Evolutionary conservation across 1,140 invertebrate genomes (phyloP).

Genomic region (Coelopa frigida): DNA sequence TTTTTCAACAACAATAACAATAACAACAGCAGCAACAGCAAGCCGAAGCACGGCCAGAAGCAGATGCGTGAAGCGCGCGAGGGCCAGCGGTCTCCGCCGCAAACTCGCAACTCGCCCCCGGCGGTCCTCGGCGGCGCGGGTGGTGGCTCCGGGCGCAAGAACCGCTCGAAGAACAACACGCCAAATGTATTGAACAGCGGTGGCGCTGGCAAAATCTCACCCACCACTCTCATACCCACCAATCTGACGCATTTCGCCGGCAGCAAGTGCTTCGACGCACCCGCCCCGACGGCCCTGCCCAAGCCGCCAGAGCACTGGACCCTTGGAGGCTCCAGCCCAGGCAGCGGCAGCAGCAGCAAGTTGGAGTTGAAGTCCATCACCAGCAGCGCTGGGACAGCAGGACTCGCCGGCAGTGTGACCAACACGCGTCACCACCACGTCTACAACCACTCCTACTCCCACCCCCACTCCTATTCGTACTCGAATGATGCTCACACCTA

Average conservation of each 20-base stretch:
- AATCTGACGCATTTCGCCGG: constrained; percentile 51
- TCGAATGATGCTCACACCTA: constrained; percentile 11
- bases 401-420: constrained; percentile 20
- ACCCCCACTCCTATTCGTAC: constrained; percentile 4
- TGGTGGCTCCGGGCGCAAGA: constrained; percentile 28
- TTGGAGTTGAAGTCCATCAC: constrained; percentile 1
- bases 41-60: constrained; percentile 9
- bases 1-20: constrained; percentile 26
- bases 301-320: constrained; percentile 56
- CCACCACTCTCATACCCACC: constrained; percentile 36
- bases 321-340: constrained; percentile 24
- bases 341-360: constrained; percentile 12
- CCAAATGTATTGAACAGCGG: constrained; percentile 11
- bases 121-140: constrained; percentile 34
- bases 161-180: constrained; percentile 18
- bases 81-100: constrained; percentile 22
- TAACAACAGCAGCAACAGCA: constrained; percentile 25
- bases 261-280: constrained; percentile 56
- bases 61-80: constrained; percentile 12
- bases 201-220: constrained; percentile 33
- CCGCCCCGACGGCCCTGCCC: constrained; percentile 53
- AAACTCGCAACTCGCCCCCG: constrained; percentile 33
- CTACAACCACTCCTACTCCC: neutral
- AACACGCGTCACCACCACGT: constrained; percentile 2
- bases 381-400: constrained; percentile 35